Evolutionary conservation across 2,113 vertebrate species (phyloP), one percentile per base, ranked within the genome.

Genomic region (Psilopogon haemacephalus): DNA sequence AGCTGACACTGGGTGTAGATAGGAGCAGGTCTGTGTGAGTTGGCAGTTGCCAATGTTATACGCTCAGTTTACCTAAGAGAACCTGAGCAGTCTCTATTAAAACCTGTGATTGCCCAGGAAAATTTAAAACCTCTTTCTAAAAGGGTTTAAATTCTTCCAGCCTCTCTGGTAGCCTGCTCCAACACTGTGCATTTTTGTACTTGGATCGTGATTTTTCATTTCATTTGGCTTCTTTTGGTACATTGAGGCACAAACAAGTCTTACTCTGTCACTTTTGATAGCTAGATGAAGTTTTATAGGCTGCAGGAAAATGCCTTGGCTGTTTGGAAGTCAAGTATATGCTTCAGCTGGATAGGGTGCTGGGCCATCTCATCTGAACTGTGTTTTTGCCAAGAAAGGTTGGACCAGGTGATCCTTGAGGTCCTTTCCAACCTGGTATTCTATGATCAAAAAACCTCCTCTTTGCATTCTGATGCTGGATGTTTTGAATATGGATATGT

Each of bases 391-490:
- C 52, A 54, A 54, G 52, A 28, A 28, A 54, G 52, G 52, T 54
- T 54, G 27, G 52, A 54, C 52, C 52, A 54, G 27, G 26, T 54
- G 52, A 54, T 28, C 52, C 52, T 54, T 28, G 27, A 28, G 52
- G 27, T 54, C 52, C 52, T 28, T 54, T 54, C 27, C 14, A 54
- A 54, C 27, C 27, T 54, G 52, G 52, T 54, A 30, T 55, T 55
- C 54, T 55, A 15, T 55, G 54, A 30, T 37, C 0, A 0, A 40
- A 87, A 90, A 73, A 73, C 30, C 16, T 88, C 18, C 26, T 32
- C 33, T 24, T 68, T 74, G 24, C 3, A 0, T 79, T 85, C 20
- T 87, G 50, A 23, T 2, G 0, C 11, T 5, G 7, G 6, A 12
- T 59, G 7, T 78, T 84, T 75, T 75, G 15, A 69, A 38, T 64